Percentiles rank a stretch among this genome's conserved stretches.
These are phyloP conservation scores for Elaphurus davidianus DNA, from an alignment of 2,113 vertebrate species.

Conservation along the genomic window DNA sequence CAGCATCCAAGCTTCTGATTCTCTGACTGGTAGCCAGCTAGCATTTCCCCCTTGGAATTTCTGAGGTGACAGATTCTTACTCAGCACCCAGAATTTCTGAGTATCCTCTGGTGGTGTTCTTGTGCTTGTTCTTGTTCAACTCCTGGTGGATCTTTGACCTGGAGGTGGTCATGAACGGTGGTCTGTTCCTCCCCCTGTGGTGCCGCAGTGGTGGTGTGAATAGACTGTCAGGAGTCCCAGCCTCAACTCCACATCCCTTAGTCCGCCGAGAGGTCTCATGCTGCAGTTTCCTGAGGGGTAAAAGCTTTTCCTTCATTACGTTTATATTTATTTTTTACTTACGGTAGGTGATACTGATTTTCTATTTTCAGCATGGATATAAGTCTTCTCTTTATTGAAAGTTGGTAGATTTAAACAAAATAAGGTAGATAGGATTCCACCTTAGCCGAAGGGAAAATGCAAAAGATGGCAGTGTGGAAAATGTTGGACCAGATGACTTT, in stretches of 20 bases:
- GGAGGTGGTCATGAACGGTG: not conserved
- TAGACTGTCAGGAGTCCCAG: not conserved
- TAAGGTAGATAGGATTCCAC: not conserved
- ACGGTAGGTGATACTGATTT: not conserved
- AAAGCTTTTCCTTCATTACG: not conserved
- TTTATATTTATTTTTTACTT: not conserved
- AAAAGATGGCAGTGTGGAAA: not conserved
- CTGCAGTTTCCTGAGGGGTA: not conserved
- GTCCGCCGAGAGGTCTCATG: not conserved
- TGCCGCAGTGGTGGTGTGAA: not conserved
- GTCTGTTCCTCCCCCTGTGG: not conserved
- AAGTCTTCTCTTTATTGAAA: not conserved
- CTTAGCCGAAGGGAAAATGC: not conserved
- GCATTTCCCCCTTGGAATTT: not conserved
- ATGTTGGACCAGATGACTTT: not conserved
- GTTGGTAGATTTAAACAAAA: constrained; percentile 15
- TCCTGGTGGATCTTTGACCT: not conserved
- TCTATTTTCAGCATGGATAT: not conserved
- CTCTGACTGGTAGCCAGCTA: not conserved
- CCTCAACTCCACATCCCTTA: not conserved
- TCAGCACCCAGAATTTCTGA: not conserved
- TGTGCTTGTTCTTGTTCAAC: not conserved
- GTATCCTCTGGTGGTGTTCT: not conserved
- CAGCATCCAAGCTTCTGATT: not conserved
- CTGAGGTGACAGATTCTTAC: constrained; percentile 12